Evolutionary conservation across 1,140 invertebrate genomes (phyloP).

Genomic region (Caerostris extrusa): DNA sequence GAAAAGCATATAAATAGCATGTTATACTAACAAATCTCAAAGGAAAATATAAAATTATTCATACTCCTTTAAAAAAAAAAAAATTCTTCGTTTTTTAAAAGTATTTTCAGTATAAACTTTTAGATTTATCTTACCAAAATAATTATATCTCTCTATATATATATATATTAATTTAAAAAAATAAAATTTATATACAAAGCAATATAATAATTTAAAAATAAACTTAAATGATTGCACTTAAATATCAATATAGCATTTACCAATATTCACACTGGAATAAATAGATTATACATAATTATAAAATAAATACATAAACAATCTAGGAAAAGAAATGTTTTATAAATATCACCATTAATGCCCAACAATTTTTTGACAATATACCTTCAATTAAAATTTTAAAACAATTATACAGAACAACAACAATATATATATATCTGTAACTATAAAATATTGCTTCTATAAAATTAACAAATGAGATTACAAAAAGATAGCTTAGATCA

Average conservation of each 20-base stretch:
- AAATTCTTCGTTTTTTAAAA: background rate
- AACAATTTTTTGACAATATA: slow-evolving; percentile 27
- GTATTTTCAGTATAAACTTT: too few species aligned
- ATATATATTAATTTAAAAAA: background rate
- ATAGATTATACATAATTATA: background rate
- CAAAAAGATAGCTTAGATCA: slow-evolving; percentile 23
- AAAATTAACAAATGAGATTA: slow-evolving; percentile 75
- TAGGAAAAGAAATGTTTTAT: background rate
- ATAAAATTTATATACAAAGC: slow-evolving; percentile 8
- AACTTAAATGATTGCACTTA: slow-evolving; percentile 71
- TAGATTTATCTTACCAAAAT: too few species aligned
- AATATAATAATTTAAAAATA: slow-evolving; percentile 50
- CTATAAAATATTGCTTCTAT: slow-evolving; percentile 52
- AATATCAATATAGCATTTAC: slow-evolving; percentile 39
- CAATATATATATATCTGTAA: slow-evolving; percentile 42
- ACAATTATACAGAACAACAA: slow-evolving; percentile 26
- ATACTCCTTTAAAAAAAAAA: background rate
- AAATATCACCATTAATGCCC: slow-evolving; percentile 63
- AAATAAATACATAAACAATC: slow-evolving; percentile 30
- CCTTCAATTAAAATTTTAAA: slow-evolving; percentile 11
- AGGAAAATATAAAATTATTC: background rate
- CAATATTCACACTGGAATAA: slow-evolving; percentile 47
- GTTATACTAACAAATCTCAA: background rate
- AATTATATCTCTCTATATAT: too few species aligned
- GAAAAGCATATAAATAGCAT: too few species aligned